These are phyloP conservation scores for Momotus momota DNA, from an alignment of 2,797 vertebrate genomes.

Conservation along the genomic window DNA sequence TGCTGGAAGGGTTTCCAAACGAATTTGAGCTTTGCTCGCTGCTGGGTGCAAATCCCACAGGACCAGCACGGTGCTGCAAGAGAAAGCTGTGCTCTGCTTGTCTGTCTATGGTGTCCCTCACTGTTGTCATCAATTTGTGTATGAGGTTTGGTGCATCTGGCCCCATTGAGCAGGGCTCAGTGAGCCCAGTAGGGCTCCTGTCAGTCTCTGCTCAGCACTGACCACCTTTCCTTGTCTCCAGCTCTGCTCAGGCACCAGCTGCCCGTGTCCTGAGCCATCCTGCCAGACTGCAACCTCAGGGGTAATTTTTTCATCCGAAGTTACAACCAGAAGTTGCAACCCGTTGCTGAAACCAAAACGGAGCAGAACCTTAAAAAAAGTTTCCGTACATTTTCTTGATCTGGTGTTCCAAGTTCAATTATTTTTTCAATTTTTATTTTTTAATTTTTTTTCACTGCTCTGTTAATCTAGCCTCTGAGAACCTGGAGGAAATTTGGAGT, in stretches of 20 bases:
- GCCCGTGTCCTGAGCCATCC: not conserved
- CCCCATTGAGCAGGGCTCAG: not conserved
- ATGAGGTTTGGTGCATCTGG: not conserved
- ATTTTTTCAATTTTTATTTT: not conserved
- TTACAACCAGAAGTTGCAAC: not conserved
- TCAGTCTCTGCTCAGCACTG: not conserved
- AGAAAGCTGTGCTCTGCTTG: not conserved
- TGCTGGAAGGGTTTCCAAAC: not conserved
- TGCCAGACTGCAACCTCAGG: not conserved
- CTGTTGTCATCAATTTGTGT: accelerated
- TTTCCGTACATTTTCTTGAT: not conserved
- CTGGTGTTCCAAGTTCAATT: not conserved
- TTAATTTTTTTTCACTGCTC: not conserved
- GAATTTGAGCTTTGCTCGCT: not conserved
- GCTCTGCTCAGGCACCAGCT: not conserved
- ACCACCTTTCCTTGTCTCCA: not conserved
- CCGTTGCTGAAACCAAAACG: not conserved
- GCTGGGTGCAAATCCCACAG: not conserved
- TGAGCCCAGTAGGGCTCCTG: not conserved
- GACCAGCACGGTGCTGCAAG: not conserved
- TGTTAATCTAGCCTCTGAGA: not conserved
- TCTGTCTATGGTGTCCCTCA: not conserved
- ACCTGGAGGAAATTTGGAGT: not conserved
- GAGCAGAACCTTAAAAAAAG: not conserved
- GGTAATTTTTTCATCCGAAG: not conserved